Base-by-base conservation (phyloP, 2,888 invertebrate genomes). In the Sinohyriopsis cumingii region DNA sequence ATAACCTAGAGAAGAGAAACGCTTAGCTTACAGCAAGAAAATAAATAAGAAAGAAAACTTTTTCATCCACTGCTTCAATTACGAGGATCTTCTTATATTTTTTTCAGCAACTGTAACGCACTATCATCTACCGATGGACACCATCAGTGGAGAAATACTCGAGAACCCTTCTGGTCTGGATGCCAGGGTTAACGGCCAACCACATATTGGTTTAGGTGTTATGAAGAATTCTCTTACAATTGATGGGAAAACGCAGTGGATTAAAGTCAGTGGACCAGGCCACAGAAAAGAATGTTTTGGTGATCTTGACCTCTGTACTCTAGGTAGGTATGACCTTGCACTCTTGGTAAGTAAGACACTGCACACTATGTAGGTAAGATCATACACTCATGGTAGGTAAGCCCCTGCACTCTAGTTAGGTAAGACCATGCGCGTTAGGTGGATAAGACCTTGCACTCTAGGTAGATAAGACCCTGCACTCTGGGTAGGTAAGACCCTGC, bases 201-300 rank as follows among this genome's bases (percentile, higher is more conserved):
- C 87, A 5, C 61, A 67, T 15, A 67, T 83, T 25, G 79, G 82
- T 7, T 73, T 66, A 1, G 89, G 88, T 7, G 85, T 87, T 19
- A 63, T 75, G n/a, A 76, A 79, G n/a, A 81, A 82, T 19, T 88
- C 87, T n/a, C 73, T 89, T 15, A 70, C 74, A 25, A 71, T 88
- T 28, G 80, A 87, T 57, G 82, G 84, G 5, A 68, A 77, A 12
- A 63, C 75, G 0, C 84, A 85, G 67, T 86, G 80, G 66, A 69
- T 88, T 45, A 78, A 81, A 67, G 87, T 89, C 60, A 82, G 82
- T 54, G 89, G 88, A 15, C 84, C 85, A 7, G 82, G 85, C 24
- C 89, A 89, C 67, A 75, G 87, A 60, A 69, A 77, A 57, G 89
- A 89, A 76, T 89, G 89, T 71, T 84, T 89, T 67, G 89, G 89